Conservation (phyloP, 2,888 invertebrate genomes). For the Hedychridium roseum region DNA sequence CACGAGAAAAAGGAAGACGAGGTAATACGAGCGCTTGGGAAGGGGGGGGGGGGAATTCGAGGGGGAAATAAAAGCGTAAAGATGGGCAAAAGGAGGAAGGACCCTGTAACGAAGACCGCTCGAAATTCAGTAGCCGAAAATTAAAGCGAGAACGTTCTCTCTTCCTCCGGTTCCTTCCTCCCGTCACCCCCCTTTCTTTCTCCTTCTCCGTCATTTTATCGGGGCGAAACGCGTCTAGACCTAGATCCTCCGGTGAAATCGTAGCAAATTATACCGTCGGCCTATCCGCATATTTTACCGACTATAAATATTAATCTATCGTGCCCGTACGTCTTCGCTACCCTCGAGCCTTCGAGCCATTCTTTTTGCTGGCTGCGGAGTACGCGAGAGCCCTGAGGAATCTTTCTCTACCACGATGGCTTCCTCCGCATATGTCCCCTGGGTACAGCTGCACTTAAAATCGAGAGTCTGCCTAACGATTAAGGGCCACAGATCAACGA, state of each 20-base stretch:
- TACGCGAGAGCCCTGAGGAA: too few relatives aligned
- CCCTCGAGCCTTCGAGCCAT: slow-evolving; percentile 1
- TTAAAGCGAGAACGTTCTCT: slow-evolving; percentile 38
- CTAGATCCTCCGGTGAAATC: slow-evolving; percentile 49
- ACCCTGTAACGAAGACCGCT: slow-evolving; percentile 25
- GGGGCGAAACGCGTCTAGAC: slow-evolving; percentile 48
- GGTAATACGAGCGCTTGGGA: background rate
- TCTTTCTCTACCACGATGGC: slow-evolving; percentile 1
- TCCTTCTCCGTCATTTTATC: too few relatives aligned
- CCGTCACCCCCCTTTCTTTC: slow-evolving; percentile 8
- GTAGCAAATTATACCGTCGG: slow-evolving; percentile 48
- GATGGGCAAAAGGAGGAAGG: slow-evolving; percentile 16
- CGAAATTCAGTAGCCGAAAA: slow-evolving; percentile 45
- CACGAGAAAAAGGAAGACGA: background rate
- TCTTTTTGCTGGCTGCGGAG: too few relatives aligned
- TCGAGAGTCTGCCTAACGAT: slow-evolving; percentile 25
- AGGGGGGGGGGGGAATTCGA: background rate
- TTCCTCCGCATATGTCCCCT: slow-evolving; percentile 15
- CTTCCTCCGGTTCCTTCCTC: too few relatives aligned
- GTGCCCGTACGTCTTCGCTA: slow-evolving; percentile 1
- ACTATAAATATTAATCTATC: slow-evolving; percentile 50
- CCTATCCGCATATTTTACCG: slow-evolving; percentile 48
- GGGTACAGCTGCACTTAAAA: slow-evolving; percentile 33
- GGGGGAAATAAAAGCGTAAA: background rate
- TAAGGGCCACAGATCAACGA: too few relatives aligned